A percentile compares a stretch with the other conserved stretches of the same genome.
Conservation (phyloP, 2,113 vertebrate genomes). For the Phainopepla nitens region DNA sequence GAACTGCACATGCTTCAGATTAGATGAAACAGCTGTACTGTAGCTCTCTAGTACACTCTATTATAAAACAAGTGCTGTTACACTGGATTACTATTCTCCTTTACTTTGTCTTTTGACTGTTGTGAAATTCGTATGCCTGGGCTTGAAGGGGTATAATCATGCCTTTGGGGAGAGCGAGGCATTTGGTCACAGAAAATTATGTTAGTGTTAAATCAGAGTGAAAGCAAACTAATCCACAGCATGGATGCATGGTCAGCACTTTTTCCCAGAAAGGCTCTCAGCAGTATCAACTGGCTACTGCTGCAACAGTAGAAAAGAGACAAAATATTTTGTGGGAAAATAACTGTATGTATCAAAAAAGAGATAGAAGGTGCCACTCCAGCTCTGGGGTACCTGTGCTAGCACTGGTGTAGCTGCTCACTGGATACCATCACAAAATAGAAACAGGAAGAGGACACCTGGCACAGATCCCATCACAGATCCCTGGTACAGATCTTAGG, state of each 20-base stretch:
- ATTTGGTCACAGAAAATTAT: conserved; percentile 28
- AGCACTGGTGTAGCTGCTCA: background rate
- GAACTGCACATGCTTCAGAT: conserved; percentile 56
- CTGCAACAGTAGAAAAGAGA: background rate
- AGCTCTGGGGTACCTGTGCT: background rate
- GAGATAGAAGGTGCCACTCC: background rate
- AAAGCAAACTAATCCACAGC: background rate
- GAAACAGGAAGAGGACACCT: background rate
- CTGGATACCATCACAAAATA: background rate
- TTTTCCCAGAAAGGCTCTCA: background rate
- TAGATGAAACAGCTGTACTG: conserved; percentile 55
- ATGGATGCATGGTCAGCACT: background rate
- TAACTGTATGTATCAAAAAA: accelerated
- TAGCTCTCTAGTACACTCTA: conserved; percentile 51
- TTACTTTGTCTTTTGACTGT: conserved; percentile 9
- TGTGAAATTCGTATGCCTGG: background rate
- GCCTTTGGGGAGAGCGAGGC: background rate
- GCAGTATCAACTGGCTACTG: background rate
- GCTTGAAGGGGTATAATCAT: background rate
- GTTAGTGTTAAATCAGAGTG: conserved; percentile 6
- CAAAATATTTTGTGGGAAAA: background rate
- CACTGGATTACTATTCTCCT: conserved; percentile 44
- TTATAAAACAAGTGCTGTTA: conserved; percentile 58
- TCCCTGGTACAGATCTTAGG: too few species aligned
- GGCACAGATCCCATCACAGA: accelerated